Percentiles rank a stretch among this genome's conserved stretches.
Evolutionary conservation across 2,888 invertebrate species (phyloP).

Genomic region (Trachelus troglodyta): DNA sequence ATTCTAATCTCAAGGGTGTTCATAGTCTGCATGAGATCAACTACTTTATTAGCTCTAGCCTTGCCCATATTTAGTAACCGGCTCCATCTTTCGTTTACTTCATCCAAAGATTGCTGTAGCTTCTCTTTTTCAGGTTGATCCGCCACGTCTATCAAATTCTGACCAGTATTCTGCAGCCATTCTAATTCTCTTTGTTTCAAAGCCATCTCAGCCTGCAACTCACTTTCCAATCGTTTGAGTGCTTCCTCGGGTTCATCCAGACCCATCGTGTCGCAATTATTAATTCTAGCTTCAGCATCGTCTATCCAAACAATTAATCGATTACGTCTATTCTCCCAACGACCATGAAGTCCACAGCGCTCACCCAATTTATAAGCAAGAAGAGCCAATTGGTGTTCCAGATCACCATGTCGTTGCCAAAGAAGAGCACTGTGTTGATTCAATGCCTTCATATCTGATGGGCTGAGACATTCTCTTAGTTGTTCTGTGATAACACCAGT

Average conservation of each 20-base stretch:
- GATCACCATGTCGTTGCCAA: slow-evolving; percentile 82
- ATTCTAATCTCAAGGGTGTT: slow-evolving; percentile 78
- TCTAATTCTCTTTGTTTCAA: slow-evolving; percentile 82
- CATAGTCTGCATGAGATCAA: slow-evolving; percentile 79
- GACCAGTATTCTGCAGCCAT: slow-evolving; percentile 80
- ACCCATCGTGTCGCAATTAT: slow-evolving; percentile 61
- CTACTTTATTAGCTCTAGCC: slow-evolving; percentile 77
- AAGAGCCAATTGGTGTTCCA: slow-evolving; percentile 81
- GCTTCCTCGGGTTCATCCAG: slow-evolving; percentile 79
- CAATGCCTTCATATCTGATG: slow-evolving; percentile 83
- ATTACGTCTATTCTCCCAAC: slow-evolving; percentile 76
- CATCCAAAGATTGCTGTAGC: slow-evolving; percentile 70
- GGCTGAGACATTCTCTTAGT: slow-evolving; percentile 85
- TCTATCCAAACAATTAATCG: slow-evolving; percentile 79
- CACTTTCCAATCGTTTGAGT: slow-evolving; percentile 77
- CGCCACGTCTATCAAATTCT: slow-evolving; percentile 74
- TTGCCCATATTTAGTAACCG: slow-evolving; percentile 75
- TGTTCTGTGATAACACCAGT: slow-evolving; percentile 83
- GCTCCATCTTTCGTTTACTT: slow-evolving; percentile 77
- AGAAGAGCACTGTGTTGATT: slow-evolving; percentile 83
- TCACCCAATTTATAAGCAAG: slow-evolving; percentile 81
- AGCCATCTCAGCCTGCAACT: slow-evolving; percentile 80
- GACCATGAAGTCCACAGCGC: slow-evolving; percentile 76
- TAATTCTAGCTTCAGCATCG: slow-evolving; percentile 71
- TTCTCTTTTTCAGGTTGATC: slow-evolving; percentile 72